Evolutionary conservation across 2,113 vertebrate species (phyloP).

Genomic region (Lepisosteus oculatus): DNA sequence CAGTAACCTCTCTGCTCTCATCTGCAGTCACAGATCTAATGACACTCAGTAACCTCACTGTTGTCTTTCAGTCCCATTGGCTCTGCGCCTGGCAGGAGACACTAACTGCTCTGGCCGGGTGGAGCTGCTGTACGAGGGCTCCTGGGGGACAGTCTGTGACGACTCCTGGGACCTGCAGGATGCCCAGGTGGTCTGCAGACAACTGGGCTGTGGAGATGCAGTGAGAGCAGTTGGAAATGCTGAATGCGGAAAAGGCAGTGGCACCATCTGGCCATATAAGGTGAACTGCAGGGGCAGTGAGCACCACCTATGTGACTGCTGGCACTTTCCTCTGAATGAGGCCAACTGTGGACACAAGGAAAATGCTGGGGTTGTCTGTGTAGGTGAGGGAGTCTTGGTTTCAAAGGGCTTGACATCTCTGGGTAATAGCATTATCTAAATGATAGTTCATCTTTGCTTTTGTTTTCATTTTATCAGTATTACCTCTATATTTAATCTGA

Average conservation of each 20-base stretch:
- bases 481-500: too few relatives aligned
- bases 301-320: background rate
- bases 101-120: conserved; percentile 25
- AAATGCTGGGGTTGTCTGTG: background rate
- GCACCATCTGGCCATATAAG: background rate
- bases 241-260: background rate
- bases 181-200: conserved; percentile 4
- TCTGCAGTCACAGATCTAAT: background rate
- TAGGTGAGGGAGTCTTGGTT: background rate
- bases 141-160: conserved; percentile 29
- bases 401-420: too few relatives aligned
- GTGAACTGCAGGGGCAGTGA: conserved; percentile 10
- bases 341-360: background rate
- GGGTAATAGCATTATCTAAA: too few relatives aligned
- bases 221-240: background rate
- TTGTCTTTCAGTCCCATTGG: too few relatives aligned
- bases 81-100: too few relatives aligned
- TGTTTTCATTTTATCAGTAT: too few relatives aligned
- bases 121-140: conserved; percentile 27
- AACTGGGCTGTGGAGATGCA: background rate
- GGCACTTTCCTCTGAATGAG: background rate
- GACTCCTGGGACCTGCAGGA: conserved; percentile 26
- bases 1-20: too few relatives aligned
- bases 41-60: too few relatives aligned
- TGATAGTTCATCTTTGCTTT: too few relatives aligned